Base-by-base conservation (phyloP, 2,888 invertebrate species). In the Tryphoninae sp. region DNA sequence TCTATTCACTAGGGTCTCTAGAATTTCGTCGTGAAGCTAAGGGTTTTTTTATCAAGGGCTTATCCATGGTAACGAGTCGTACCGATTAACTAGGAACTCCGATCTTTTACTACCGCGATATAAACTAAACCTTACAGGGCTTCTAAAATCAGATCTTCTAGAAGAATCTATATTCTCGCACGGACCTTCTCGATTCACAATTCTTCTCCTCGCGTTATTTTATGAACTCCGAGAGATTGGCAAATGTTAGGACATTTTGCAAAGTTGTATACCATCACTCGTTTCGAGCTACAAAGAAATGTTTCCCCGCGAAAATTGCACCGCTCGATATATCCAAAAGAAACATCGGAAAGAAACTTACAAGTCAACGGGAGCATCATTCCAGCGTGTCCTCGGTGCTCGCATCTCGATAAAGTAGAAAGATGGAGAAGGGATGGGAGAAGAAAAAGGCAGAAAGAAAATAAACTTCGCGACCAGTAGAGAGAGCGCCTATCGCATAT, bases 381-480 rank as follows among this genome's bases (percentile, higher is more conserved):
- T 74, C 33, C 58, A 55, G 45, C 62, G 40, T 64, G 67, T 71
- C 42, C 55, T 55, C 67, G 61, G 40, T 51, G 53, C 51, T 62
- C 78, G 45, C 62, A 64, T 59, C 42, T 49, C 64, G 65, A 77
- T 73, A 64, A 75, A 19, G 58, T 42, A 61, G 51, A n/a, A 40
- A 49, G n/a, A 58, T 58, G 58, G n/a, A 72, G 74, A 61, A 68
- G 71, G 59, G 71, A 16, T 22, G n/a, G 11, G 26, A 11, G 74
- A 80, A 51, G 62, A 55, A 71, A 79, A 67, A 76, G 45, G 49
- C 45, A 67, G 51, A 67, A 75, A 69, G 69, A 65, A 80, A 73
- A 82, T 76, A 79, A 82, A 76, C 55, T 83, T 78, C 40, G 65
- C 68, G 19, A 71, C 58, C 51, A 51, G 81, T 53, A 55, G 76